phyloP scores from a whole-genome alignment of 1,140 invertebrate genomes.

The Archivesica marissinica region DNA sequence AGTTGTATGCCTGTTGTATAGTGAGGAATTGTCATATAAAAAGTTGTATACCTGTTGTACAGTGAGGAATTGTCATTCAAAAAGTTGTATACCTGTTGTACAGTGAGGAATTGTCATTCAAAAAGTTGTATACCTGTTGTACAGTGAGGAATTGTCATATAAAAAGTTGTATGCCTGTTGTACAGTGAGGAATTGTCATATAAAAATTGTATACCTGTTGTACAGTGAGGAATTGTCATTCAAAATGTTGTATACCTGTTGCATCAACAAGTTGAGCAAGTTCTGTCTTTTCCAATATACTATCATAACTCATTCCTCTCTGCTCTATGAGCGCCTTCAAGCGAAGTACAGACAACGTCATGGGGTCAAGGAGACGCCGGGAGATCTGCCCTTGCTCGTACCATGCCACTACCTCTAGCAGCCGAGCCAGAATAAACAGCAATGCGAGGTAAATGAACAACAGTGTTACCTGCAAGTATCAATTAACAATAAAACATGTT shows the following conservation, averaged over 20 bases:
- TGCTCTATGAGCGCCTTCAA: constrained; percentile 85
- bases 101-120: too few species aligned
- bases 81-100: too few species aligned
- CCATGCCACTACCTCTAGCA: constrained; percentile 83
- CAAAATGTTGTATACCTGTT: constrained; percentile 85
- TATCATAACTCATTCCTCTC: constrained; percentile 85
- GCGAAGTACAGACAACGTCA: constrained; percentile 85
- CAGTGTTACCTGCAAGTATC: constrained; percentile 62
- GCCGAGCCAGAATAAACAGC: constrained; percentile 82
- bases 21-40: too few species aligned
- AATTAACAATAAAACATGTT: neutral
- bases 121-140: too few species aligned
- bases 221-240: too few species aligned
- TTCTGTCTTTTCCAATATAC: constrained; percentile 85
- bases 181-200: too few species aligned
- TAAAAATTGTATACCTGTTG: too few species aligned
- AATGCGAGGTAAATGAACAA: constrained; percentile 81
- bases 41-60: too few species aligned
- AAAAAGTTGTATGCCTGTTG: too few species aligned
- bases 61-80: too few species aligned
- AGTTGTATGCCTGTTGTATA: too few species aligned
- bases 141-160: too few species aligned
- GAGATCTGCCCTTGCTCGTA: constrained; percentile 80
- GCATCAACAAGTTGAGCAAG: constrained; percentile 84
- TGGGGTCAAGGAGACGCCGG: constrained; percentile 83